Percentiles rank a stretch among this genome's conserved stretches.
These are phyloP conservation scores for Dicrurus megarhynchus DNA, from an alignment of 2,113 vertebrate species.

Conservation along the genomic window DNA sequence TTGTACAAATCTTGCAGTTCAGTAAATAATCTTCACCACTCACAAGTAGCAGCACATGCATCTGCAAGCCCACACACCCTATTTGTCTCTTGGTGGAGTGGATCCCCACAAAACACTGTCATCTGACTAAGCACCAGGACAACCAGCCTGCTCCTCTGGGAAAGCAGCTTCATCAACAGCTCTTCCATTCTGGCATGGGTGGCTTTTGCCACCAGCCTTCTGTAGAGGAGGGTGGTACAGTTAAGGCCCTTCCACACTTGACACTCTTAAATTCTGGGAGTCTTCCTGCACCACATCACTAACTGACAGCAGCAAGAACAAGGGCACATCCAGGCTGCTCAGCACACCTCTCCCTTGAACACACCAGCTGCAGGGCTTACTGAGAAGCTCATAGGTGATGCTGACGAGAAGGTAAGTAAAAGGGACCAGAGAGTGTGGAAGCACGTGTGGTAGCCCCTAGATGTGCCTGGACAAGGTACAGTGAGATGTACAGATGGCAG, in stretches of 20 bases:
- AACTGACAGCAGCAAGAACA: background rate
- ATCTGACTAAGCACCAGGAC: background rate
- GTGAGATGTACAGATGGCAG: background rate
- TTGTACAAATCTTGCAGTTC: background rate
- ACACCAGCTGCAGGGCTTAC: background rate
- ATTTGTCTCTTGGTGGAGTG: background rate
- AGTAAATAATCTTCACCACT: background rate
- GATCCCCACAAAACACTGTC: background rate
- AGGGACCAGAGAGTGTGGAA: background rate
- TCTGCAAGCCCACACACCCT: background rate
- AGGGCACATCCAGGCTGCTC: background rate
- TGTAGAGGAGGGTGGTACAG: background rate
- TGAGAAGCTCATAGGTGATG: background rate
- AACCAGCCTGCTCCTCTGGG: background rate
- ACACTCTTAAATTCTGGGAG: background rate
- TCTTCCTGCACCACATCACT: background rate
- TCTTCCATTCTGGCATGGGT: background rate
- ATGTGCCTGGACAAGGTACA: background rate
- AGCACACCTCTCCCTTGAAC: background rate
- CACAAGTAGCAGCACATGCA: background rate
- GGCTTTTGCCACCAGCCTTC: background rate
- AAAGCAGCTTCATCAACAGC: background rate
- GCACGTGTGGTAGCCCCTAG: background rate
- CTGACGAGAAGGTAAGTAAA: background rate
- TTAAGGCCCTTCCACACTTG: background rate